A percentile compares a stretch with the other conserved stretches of the same genome.
phyloP scores from a whole-genome alignment of 2,113 vertebrate genomes.

The Willisornis vidua region DNA sequence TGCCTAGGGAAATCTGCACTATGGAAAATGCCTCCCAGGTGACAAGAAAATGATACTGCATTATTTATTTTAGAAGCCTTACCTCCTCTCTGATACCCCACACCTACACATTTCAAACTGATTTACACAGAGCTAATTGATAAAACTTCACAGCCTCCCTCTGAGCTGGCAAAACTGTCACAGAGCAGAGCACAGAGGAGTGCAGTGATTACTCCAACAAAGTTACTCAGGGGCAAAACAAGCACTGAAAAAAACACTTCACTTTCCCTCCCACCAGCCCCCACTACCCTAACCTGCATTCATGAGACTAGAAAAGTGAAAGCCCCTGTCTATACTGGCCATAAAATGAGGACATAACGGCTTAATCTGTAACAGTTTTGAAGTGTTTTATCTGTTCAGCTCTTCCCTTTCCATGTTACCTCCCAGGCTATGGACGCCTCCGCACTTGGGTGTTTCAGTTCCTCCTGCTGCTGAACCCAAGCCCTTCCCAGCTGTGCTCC shows the following conservation, averaged over 20 bases:
- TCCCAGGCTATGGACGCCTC: neutral
- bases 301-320: neutral
- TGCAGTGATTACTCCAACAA: neutral
- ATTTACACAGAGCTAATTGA: slow-evolving; percentile 48
- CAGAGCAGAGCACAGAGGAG: neutral
- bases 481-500: slow-evolving; percentile 34
- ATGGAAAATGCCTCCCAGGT: slow-evolving; percentile 8
- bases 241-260: neutral
- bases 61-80: slow-evolving; percentile 4
- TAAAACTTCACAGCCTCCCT: slow-evolving; percentile 21
- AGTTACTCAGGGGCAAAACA: neutral
- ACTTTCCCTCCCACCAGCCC: neutral
- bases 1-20: neutral
- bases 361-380: neutral
- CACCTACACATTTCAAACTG: slow-evolving; percentile 21
- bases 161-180: neutral
- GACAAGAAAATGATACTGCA: neutral
- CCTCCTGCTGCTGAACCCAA: neutral
- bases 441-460: neutral
- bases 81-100: neutral
- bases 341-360: neutral
- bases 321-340: neutral
- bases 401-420: neutral
- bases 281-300: neutral
- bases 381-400: neutral